Base-by-base conservation (phyloP, 1,140 invertebrate species). In the Colletes latitarsis region DNA sequence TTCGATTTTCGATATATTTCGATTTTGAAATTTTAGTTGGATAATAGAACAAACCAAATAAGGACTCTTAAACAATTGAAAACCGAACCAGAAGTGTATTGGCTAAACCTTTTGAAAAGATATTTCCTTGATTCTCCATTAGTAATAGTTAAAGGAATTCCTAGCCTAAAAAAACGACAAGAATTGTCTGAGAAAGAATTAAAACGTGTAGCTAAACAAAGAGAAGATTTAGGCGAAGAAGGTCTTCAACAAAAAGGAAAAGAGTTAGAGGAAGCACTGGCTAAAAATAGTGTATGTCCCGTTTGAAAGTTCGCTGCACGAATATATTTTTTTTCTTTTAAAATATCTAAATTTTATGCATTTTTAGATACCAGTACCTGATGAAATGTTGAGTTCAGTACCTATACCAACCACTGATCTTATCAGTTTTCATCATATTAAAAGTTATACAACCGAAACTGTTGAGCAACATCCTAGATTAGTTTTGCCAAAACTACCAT, bases 21-120 rank as follows among this genome's bases (percentile, higher is more conserved):
- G 78, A 78, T 83, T 82, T 39, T 17, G 43, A 17, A 79, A 73
- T 77, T 93, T n/a, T 88, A 97, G 96, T 94, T 98, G 49, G 93
- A 96, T 49, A 92, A 94, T 21, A 93, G 97, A 78, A 91, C 98
- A 66, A 97, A 98, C 91, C 95, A 96, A 53, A 94, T 97, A 69
- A 90, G 94, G 63, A 93, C 95, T 62, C 93, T 97, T 19, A 93
- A 95, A 63, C 94, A 94, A 81, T 92, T 98, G 72, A 88, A 95
- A 68, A 89, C 92, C 30, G 96, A 98, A 90, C 91, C 94, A 5
- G 90, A 93, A 17, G 91, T 94, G 0, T 98, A 95, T 90, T 99
- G 98, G 98, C 86, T 95, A 1, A 91, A 94, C 49, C 91, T 98
- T 6, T 85, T 98, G 1, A 92, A 95, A 64, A 94, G 94, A 70